Base-by-base conservation (phyloP, 2,888 invertebrate genomes). In the Pseudeuparius sepicola region DNA sequence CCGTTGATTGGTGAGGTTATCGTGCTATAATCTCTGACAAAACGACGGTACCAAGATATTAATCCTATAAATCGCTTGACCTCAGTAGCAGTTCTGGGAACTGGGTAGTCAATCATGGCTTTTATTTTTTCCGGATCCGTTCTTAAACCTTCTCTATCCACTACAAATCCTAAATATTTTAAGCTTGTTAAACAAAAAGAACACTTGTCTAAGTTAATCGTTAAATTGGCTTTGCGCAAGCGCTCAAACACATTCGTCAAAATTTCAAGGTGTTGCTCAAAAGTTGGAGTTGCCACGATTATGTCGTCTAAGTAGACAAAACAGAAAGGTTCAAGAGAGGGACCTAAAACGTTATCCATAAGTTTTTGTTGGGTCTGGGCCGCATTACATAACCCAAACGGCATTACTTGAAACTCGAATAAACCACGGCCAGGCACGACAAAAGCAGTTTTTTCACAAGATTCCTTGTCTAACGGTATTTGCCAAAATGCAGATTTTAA, bases 301-400 rank as follows among this genome's bases (percentile, higher is more conserved):
- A 48, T 37, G 17, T 47, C 47, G 27, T 49, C 47, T 4, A 48
- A 14, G 24, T 37, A 37, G 2, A 25, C 29, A 4, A 37, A 38
- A 2, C 26, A 12, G 5, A 12, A 24, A 2, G 36, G 36, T 4
- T 38, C 36, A 3, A 37, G 37, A 6, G 37, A 16, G 3, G 34
- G 36, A 2, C 46, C 46, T 2, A 52, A 23, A 2, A 49, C 16
- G 1, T 18, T 13, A 14, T 49, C 48, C 0, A 50, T 34, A 3
- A 48, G 24, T 2, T 45, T 36, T 25, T 49, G 49, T 20, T 45
- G 46, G 4, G 46, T 45, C 4, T 47, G 46, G 1, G 52, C 48
- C 24, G 43, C 32, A 24, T 42, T 42, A 3, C 35, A 24, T 10
- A 40, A 24, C 14, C 40, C 42, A 28, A 37, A 42, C 11, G 44